A percentile compares a stretch with the other conserved stretches of the same genome.
These are phyloP conservation scores for Platysternon megacephalum DNA, from an alignment of 2,113 vertebrate genomes.

Conservation along the genomic window DNA sequence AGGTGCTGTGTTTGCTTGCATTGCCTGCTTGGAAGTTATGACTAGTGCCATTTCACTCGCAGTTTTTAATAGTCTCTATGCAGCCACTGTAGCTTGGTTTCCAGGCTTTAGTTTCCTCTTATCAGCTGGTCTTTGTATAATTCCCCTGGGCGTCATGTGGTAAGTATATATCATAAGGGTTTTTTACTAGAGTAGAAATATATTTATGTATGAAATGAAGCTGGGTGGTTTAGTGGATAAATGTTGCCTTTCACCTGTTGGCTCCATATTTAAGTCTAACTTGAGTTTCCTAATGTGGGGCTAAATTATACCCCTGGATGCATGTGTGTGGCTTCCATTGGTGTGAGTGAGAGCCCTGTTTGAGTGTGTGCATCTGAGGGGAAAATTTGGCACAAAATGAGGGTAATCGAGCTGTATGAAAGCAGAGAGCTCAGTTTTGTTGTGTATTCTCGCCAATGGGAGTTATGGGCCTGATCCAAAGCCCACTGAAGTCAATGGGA, in stretches of 20 bases:
- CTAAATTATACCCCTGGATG: rapidly evolving
- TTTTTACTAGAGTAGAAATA: background rate
- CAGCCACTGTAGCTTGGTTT: constrained; percentile 88
- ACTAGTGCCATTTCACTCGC: constrained; percentile 70
- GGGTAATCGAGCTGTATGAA: background rate
- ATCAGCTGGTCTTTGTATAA: constrained; percentile 82
- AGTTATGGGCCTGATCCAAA: background rate
- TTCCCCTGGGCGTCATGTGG: constrained; percentile 86
- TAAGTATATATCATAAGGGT: constrained; percentile 72
- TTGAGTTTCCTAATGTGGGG: background rate
- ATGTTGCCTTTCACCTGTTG: background rate
- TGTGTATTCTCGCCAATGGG: background rate
- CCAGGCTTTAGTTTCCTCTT: constrained; percentile 91
- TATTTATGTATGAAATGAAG: background rate
- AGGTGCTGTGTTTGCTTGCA: constrained; percentile 93
- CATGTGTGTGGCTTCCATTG: background rate
- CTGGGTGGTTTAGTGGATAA: background rate
- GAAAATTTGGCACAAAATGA: background rate
- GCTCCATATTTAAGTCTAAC: background rate
- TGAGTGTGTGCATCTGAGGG: background rate
- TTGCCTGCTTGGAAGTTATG: constrained; percentile 89
- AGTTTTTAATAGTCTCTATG: constrained; percentile 88
- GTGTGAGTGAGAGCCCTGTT: background rate
- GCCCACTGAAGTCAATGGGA: background rate
- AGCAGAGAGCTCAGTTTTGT: background rate